These are phyloP conservation scores for Notospermus geniculatus DNA, from an alignment of 1,140 invertebrate genomes.

Conservation along the genomic window DNA sequence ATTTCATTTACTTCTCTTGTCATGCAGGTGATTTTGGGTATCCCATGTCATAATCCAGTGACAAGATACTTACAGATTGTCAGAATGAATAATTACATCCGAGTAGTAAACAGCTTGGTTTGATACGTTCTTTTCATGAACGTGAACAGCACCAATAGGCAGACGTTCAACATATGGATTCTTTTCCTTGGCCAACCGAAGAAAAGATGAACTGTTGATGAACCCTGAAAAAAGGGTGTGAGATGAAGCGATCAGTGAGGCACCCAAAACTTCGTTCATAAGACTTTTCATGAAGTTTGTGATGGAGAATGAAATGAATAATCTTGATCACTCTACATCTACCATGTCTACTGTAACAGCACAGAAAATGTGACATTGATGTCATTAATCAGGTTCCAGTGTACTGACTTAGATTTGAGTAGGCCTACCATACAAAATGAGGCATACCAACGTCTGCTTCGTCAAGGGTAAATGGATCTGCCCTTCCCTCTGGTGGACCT, in stretches of 20 bases:
- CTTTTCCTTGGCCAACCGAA: constrained; percentile 55
- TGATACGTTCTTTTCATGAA: constrained; percentile 58
- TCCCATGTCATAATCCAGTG: constrained; percentile 39
- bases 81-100: constrained; percentile 63
- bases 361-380: too few species aligned
- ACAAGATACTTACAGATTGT: constrained; percentile 58
- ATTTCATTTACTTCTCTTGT: not conserved
- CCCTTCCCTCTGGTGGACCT: constrained; percentile 56
- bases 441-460: constrained; percentile 62
- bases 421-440: too few species aligned
- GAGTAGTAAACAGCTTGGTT: constrained; percentile 62
- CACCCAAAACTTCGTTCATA: too few species aligned
- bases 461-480: constrained; percentile 61
- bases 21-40: too few species aligned
- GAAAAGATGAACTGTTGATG: constrained; percentile 61
- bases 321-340: too few species aligned
- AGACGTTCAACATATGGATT: constrained; percentile 59
- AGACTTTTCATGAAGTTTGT: too few species aligned
- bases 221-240: constrained; percentile 56
- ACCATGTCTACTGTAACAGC: too few species aligned
- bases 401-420: too few species aligned
- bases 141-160: constrained; percentile 61
- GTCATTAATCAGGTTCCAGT: too few species aligned
- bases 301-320: too few species aligned
- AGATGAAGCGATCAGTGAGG: too few species aligned